Evolutionary conservation across 2,888 invertebrate genomes (phyloP).

Genomic region (Cremastobaeus sp.): DNA sequence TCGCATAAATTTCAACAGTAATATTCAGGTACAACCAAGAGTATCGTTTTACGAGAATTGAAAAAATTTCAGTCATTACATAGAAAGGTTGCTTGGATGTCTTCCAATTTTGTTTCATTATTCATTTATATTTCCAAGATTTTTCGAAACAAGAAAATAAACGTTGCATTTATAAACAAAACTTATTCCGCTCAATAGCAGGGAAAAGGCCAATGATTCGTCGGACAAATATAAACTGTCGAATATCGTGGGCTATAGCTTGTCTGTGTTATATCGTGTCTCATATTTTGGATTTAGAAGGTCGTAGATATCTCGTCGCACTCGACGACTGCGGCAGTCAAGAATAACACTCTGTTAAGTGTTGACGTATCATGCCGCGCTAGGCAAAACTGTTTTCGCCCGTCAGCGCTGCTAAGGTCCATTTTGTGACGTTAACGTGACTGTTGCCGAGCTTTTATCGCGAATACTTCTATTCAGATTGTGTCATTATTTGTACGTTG

Average conservation of each 20-base stretch:
- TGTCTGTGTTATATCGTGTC: too few relatives aligned
- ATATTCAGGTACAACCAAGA: slow-evolving; percentile 57
- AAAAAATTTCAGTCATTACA: slow-evolving; percentile 55
- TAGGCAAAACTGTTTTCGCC: slow-evolving; percentile 42
- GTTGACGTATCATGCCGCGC: slow-evolving; percentile 41
- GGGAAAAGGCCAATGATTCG: too few relatives aligned
- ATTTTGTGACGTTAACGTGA: slow-evolving; percentile 60
- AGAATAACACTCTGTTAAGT: slow-evolving; percentile 39
- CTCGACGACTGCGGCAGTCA: slow-evolving; percentile 35
- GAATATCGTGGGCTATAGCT: too few relatives aligned
- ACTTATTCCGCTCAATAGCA: too few relatives aligned
- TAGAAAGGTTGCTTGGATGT: slow-evolving; percentile 48
- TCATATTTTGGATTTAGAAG: slow-evolving; percentile 35
- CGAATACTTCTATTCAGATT: slow-evolving; percentile 58
- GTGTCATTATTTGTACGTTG: slow-evolving; percentile 58
- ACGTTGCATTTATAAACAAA: too few relatives aligned
- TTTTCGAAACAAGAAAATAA: too few relatives aligned
- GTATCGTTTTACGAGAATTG: slow-evolving; percentile 48
- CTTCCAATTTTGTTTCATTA: slow-evolving; percentile 27
- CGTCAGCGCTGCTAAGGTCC: slow-evolving; percentile 52
- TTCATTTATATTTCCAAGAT: too few relatives aligned
- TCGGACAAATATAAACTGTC: too few relatives aligned
- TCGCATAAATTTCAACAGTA: slow-evolving; percentile 56
- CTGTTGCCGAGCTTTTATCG: slow-evolving; percentile 60
- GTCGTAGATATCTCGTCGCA: slow-evolving; percentile 34